Base-by-base conservation (phyloP, 2,888 invertebrate genomes). In the Ectropis crepuscularia region DNA sequence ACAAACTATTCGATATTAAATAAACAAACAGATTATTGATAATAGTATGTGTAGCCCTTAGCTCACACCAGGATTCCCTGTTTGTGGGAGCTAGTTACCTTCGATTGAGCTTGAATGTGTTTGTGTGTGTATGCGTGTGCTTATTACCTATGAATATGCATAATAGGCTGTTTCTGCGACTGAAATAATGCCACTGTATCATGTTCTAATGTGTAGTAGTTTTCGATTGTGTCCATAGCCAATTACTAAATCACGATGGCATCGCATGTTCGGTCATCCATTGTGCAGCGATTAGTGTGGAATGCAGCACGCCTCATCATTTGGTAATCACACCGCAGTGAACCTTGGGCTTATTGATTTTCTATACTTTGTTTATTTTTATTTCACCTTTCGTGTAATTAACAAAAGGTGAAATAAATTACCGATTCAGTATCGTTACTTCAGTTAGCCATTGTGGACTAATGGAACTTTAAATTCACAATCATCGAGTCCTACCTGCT, bases 271-370 rank as follows among this genome's bases (percentile, higher is more conserved):
- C 58, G 37, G 54, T 50, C 41, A 45, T 36, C 43, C 43, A 16
- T 36, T 46, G 10, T 41, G 47, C 48, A 47, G 61, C 64, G 46
- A 61, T 66, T 49, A 41, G 12, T 16, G 42, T 55, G 61, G 59
- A 57, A 67, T 60, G 49, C 49, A 55, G 48, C 42, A 53, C 65
- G 59, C 62, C 63, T 69, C 69, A 61, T 69, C 60, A 62, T 59
- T 53, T 62, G 37, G 50, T 67, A 60, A 61, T 57, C 57, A 53
- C 46, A 53, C 48, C 60, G 42, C 50, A 16, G 38, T 62, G 48
- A 43, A 54, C 61, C 67, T 69, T 68, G 66, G 48, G 47, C 11
- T 45, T 69, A 69, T 71, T 63, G 71, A 59, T 69, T 69, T 68
- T 69, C 66, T 55, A 64, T 69, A 37, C 43, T 10, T 65, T 47